Conservation (phyloP, 1,140 invertebrate genomes). For the Sipha flava region DNA sequence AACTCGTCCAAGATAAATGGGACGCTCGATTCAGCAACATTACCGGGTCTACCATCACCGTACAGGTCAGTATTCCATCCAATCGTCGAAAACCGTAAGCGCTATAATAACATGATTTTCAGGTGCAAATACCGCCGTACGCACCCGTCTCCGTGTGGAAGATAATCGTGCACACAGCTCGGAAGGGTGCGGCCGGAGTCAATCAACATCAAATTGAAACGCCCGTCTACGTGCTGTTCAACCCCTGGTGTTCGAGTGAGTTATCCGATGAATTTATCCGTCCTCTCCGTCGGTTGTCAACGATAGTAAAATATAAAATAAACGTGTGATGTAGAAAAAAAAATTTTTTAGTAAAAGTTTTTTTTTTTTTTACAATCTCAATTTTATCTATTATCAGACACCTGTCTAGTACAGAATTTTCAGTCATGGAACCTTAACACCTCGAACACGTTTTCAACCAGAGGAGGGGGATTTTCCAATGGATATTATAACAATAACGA, state of each 20-base stretch:
- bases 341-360: too few species aligned
- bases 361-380: too few species aligned
- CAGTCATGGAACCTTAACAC: too few species aligned
- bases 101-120: background rate
- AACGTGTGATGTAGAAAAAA: too few species aligned
- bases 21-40: background rate
- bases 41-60: background rate
- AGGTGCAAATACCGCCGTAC: constrained; percentile 52
- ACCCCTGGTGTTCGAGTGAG: constrained; percentile 70
- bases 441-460: too few species aligned
- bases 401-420: too few species aligned
- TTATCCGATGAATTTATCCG: too few species aligned
- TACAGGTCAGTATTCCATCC: background rate
- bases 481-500: too few species aligned
- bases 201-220: constrained; percentile 27
- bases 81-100: background rate
- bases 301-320: too few species aligned
- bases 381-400: too few species aligned
- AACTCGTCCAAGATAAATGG: background rate
- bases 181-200: constrained; percentile 18
- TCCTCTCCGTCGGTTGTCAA: too few species aligned
- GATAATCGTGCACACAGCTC: constrained; percentile 50
- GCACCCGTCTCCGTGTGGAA: constrained; percentile 56
- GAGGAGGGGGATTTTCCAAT: too few species aligned
- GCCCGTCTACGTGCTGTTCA: constrained; percentile 65